Evolutionary conservation across 2,797 vertebrate genomes (phyloP), one percentile per base, ranked within the genome.

Genomic region (Sebastes melanostomus): DNA sequence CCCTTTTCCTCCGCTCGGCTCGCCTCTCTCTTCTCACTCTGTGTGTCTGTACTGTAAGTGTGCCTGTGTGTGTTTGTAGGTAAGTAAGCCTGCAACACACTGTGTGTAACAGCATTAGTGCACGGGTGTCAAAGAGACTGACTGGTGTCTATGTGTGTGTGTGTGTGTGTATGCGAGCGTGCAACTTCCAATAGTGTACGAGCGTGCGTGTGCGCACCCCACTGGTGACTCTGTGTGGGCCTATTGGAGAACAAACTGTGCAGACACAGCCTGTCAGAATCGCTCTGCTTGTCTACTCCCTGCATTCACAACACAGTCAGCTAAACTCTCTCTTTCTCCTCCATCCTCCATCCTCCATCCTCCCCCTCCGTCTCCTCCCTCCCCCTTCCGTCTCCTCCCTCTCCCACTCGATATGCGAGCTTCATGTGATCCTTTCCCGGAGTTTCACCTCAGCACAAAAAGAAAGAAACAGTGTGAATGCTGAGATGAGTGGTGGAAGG

Each of bases 251-350:
- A 93, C 93, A 93, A 92, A 93, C 90, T 88, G 92, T 91, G 91
- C 91, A 92, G 93, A 92, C 89, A 89, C 81, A 87, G 88, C 85
- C 90, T 93, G 93, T 95, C 94, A 93, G 90, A 92, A 86, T 55
- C 65, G 80, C 90, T 92, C 84, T 81, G 90, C 88, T 88, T 88
- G 90, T 90, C 90, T 83, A 88, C 81, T 89, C 83, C 68, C 84
- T 78, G 86, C 81, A 88, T 89, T 86, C 85, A 84, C 81, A 87
- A 86, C 89, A 82, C 87, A 81, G 82, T 71, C 81, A 80, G 82
- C 77, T 72, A 65, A 52, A 74, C 87, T 69, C 86, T 30, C 46
- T 29, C 29, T 32, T 54, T 38, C 32, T 56, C 58, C 66, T 56
- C 42, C 16, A 18, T 46, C 16, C 84, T 14, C 74, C 81, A 12